These are phyloP conservation scores for Aromia moschata DNA, from an alignment of 2,888 invertebrate genomes.

Conservation along the genomic window DNA sequence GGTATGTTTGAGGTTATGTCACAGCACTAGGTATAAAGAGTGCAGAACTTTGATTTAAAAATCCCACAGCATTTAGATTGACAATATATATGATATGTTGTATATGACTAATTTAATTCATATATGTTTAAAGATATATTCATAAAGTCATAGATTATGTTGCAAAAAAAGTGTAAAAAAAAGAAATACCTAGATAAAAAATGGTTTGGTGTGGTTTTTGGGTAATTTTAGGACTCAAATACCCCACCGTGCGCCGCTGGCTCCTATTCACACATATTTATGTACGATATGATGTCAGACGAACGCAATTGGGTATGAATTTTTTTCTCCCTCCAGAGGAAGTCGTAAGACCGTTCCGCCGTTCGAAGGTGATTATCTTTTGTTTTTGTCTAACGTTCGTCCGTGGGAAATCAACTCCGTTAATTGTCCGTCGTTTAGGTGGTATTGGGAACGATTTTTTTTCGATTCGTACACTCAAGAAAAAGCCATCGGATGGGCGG, in stretches of 20 bases:
- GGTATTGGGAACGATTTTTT: constrained; percentile 34
- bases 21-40: no score
- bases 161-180: no score
- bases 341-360: constrained; percentile 35
- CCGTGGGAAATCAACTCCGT: constrained; percentile 36
- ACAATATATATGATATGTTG: no score
- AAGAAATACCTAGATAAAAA: no score
- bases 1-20: no score
- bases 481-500: constrained; percentile 7
- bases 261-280: constrained; percentile 19
- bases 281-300: constrained; percentile 29
- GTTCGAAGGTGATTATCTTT: constrained; percentile 32
- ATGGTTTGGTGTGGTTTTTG: no score
- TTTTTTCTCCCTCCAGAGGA: constrained; percentile 31
- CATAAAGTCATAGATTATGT: no score
- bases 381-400: constrained; percentile 33
- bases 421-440: constrained; percentile 34
- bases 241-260: constrained; percentile 25
- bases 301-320: constrained; percentile 35
- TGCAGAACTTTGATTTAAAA: no score
- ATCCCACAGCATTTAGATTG: no score
- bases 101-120: no score
- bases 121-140: no score
- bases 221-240: no score
- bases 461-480: neutral